Base-by-base conservation (phyloP, 2,797 vertebrate genomes). In the Cossypha polioptera region DNA sequence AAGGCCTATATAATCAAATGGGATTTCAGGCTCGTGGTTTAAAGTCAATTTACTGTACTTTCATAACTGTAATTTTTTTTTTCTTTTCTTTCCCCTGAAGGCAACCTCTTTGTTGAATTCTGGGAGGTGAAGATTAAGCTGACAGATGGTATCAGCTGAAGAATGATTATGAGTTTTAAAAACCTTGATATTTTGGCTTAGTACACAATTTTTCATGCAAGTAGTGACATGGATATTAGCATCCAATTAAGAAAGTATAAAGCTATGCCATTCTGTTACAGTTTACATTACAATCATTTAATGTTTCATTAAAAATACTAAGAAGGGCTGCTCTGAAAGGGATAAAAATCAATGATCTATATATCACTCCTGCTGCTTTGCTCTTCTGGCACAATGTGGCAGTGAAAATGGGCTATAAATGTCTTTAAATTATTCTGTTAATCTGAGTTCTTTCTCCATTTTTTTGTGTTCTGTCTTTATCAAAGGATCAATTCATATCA, bases 101-200 rank as follows among this genome's bases (percentile, higher is more conserved):
- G 73, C 66, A 90, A 11, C 4, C 4, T 75, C 66, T 91, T 90
- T 13, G 6, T 53, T 93, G 82, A 78, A 72, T 94, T 88, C 82
- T 88, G 73, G 82, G 80, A 92, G 85, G 89, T 92, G 61, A 91
- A 90, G 87, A 94, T 92, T 91, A 96, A 76, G 73, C 79, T 94
- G 92, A 92, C 92, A 96, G 96, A 97, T 96, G 91, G 94, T 90
- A 94, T 91, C 89, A 53, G 73, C 77, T 90, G 90, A 94, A 92
- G 95, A 96, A 78, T 81, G 86, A 91, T 95, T 91, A 94, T 57
- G 73, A 78, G 87, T 80, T 94, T 94, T 92, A 78, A 94, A 96
- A 95, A 86, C 69, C 79, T 91, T 88, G 82, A 88, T 94, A 86
- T 95, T 96, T 96, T 95, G 94, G 87, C 82, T 95, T 81, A 96